These are phyloP conservation scores for Sapayoa aenigma DNA, from an alignment of 2,113 vertebrate species.

Conservation along the genomic window DNA sequence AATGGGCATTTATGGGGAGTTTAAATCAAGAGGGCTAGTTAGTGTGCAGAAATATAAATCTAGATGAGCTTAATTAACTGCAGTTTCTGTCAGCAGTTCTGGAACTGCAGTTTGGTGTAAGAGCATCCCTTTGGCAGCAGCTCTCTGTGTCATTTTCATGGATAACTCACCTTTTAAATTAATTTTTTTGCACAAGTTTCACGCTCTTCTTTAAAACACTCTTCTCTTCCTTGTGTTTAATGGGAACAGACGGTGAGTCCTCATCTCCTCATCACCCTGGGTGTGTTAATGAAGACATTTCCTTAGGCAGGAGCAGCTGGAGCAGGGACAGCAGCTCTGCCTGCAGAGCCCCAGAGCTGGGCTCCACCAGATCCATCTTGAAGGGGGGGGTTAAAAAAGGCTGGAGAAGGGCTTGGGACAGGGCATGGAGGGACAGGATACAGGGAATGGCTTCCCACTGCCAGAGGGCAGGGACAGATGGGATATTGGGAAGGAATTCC, in stretches of 20 bases:
- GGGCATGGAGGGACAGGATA: neutral
- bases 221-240: neutral
- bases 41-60: neutral
- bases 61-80: neutral
- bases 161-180: neutral
- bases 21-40: neutral
- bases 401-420: neutral
- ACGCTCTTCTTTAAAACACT: neutral
- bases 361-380: neutral
- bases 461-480: neutral
- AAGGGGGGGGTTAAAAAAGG: neutral
- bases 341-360: neutral
- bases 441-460: neutral
- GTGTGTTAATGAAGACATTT: neutral
- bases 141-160: neutral
- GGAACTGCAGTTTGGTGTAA: neutral
- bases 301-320: neutral
- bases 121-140: neutral
- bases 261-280: neutral
- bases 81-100: neutral
- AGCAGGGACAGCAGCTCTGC: neutral
- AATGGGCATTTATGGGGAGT: neutral
- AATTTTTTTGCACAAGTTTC: neutral
- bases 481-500: neutral
- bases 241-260: neutral